Evolutionary conservation across 2,113 vertebrate species (phyloP).

Genomic region (Rhea americana): DNA sequence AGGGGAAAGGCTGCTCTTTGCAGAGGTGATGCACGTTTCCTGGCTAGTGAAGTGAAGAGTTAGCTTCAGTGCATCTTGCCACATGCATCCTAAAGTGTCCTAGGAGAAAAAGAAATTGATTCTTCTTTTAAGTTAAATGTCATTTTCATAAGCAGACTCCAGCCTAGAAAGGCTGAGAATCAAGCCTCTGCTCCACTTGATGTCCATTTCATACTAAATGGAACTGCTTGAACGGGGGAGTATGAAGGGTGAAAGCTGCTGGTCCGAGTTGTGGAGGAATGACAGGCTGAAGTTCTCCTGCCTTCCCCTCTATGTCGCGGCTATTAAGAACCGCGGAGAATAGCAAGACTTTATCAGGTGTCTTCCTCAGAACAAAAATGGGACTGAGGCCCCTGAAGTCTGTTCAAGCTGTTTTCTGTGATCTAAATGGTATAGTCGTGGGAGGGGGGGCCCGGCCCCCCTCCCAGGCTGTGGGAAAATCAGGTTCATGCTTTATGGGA

Average conservation of each 20-base stretch:
- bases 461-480: background rate
- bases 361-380: background rate
- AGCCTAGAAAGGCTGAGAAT: too few relatives aligned
- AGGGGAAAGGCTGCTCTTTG: too few relatives aligned
- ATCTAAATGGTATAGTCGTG: background rate
- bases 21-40: too few relatives aligned
- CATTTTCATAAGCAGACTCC: too few relatives aligned
- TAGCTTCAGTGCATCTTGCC: too few relatives aligned
- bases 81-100: too few relatives aligned
- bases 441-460: too few relatives aligned
- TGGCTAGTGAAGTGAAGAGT: too few relatives aligned
- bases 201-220: too few relatives aligned
- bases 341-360: background rate
- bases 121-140: too few relatives aligned
- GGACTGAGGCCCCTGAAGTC: background rate
- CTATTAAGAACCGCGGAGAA: background rate
- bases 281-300: background rate
- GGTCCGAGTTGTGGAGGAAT: background rate
- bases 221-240: background rate
- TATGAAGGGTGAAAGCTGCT: background rate
- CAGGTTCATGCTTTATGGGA: background rate
- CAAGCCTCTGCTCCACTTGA: too few relatives aligned
- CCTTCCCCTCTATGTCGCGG: rapidly evolving
- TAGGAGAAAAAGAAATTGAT: too few relatives aligned
- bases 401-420: background rate